These are phyloP conservation scores for Takifugu rubripes DNA, from an alignment of 2,797 vertebrate genomes.

Conservation along the genomic window DNA sequence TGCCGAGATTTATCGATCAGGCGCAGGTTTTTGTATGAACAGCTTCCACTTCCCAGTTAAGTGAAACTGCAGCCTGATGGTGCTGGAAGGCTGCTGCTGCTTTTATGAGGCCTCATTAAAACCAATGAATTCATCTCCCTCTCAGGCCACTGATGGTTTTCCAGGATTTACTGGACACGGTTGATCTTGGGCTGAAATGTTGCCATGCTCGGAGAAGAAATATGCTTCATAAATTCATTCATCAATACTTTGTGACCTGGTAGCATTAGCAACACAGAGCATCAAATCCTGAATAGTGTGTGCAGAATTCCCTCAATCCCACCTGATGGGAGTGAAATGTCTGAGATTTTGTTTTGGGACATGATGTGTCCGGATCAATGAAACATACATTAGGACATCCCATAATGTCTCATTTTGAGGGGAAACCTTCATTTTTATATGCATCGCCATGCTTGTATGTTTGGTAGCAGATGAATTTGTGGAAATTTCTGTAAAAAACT, in stretches of 20 bases:
- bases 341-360: not conserved
- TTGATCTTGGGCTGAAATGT: slow-evolving; percentile 25
- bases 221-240: slow-evolving; percentile 32
- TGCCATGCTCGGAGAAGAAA: slow-evolving; percentile 39
- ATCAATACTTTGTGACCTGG: too few relatives aligned
- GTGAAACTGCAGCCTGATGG: not conserved
- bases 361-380: too few relatives aligned
- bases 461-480: too few relatives aligned
- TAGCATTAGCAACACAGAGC: too few relatives aligned
- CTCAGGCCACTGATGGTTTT: slow-evolving; percentile 8
- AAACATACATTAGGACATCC: too few relatives aligned
- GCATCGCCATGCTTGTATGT: too few relatives aligned
- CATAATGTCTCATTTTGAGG: too few relatives aligned
- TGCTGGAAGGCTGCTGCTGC: not conserved
- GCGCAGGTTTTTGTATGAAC: not conserved
- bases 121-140: not conserved
- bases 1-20: not conserved
- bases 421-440: too few relatives aligned
- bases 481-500: too few relatives aligned
- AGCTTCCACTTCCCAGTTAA: not conserved
- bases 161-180: slow-evolving; percentile 1
- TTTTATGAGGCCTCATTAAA: slow-evolving; percentile 2
- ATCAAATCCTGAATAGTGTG: too few relatives aligned
- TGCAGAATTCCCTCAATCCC: too few relatives aligned
- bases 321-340: not conserved